Conservation (phyloP, 2,113 vertebrate species). For the Crypturellus undulatus region DNA sequence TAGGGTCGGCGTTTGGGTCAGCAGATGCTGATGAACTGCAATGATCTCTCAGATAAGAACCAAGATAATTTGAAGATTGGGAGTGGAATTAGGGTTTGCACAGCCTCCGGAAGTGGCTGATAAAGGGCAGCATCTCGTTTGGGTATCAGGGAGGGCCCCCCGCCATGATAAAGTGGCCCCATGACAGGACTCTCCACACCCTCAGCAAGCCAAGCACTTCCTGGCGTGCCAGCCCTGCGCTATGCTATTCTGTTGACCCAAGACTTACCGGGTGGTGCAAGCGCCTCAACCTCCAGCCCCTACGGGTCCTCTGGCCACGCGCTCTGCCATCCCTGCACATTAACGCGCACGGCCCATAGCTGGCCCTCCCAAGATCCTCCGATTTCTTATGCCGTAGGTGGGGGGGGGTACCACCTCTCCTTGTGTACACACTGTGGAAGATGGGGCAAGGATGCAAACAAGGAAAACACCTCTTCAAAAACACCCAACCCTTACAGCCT, state of each 20-base stretch:
- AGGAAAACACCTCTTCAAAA: not conserved
- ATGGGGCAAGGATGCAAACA: not conserved
- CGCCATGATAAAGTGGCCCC: not conserved
- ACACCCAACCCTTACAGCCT: not conserved
- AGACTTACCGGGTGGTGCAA: not conserved
- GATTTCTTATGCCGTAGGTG: rapidly evolving
- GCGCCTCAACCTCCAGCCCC: not conserved
- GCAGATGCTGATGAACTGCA: not conserved
- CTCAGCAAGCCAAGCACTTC: not conserved
- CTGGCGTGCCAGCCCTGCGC: not conserved
- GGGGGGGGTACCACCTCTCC: rapidly evolving
- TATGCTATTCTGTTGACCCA: not conserved
- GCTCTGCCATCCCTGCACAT: not conserved
- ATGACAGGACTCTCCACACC: slow-evolving; percentile 24
- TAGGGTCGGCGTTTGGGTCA: not conserved
- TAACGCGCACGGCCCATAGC: rapidly evolving
- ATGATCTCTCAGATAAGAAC: slow-evolving; percentile 20
- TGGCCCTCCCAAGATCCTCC: rapidly evolving
- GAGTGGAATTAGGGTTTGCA: slow-evolving; percentile 30
- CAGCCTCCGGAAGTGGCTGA: not conserved
- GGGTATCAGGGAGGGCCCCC: slow-evolving; percentile 16
- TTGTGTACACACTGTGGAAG: rapidly evolving
- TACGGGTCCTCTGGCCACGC: rapidly evolving
- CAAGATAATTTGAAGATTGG: not conserved
- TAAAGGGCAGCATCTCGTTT: slow-evolving; percentile 24